These are phyloP conservation scores for Cheumatopsyche charites DNA, from an alignment of 1,140 invertebrate genomes.

Conservation along the genomic window DNA sequence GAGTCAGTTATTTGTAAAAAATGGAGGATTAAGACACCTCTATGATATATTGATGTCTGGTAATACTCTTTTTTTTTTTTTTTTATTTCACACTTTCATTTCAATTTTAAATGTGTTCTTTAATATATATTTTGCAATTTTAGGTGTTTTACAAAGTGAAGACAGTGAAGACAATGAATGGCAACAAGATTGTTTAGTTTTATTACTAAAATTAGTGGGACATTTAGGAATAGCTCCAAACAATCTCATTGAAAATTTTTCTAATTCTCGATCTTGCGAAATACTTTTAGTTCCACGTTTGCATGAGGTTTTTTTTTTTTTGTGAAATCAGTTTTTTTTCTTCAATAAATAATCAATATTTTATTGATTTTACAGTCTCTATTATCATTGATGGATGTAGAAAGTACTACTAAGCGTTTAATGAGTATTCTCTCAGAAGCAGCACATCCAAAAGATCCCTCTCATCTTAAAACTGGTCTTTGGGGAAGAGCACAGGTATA, in stretches of 20 bases:
- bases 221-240: constrained; percentile 76
- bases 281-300: constrained; percentile 39
- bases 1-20: constrained; percentile 82
- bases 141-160: constrained; percentile 69
- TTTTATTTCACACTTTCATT: not conserved
- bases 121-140: constrained; percentile 38
- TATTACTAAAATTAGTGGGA: constrained; percentile 82
- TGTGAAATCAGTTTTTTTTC: not conserved
- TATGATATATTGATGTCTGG: constrained; percentile 93
- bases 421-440: constrained; percentile 88
- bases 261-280: constrained; percentile 38
- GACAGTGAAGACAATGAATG: constrained; percentile 82
- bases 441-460: constrained; percentile 74
- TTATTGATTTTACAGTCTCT: constrained; percentile 63
- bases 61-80: constrained; percentile 50
- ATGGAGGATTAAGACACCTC: constrained; percentile 84
- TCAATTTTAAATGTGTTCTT: not conserved
- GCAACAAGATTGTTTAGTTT: constrained; percentile 92
- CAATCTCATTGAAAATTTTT: constrained; percentile 40
- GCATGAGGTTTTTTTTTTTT: constrained; percentile 41
- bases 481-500: constrained; percentile 82
- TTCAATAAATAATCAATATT: constrained; percentile 14
- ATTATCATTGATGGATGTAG: constrained; percentile 81
- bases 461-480: constrained; percentile 83
- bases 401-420: constrained; percentile 79